Evolutionary conservation across 2,888 invertebrate species (phyloP), one percentile per base, ranked within the genome.

Genomic region (Macroteleia sp.): DNA sequence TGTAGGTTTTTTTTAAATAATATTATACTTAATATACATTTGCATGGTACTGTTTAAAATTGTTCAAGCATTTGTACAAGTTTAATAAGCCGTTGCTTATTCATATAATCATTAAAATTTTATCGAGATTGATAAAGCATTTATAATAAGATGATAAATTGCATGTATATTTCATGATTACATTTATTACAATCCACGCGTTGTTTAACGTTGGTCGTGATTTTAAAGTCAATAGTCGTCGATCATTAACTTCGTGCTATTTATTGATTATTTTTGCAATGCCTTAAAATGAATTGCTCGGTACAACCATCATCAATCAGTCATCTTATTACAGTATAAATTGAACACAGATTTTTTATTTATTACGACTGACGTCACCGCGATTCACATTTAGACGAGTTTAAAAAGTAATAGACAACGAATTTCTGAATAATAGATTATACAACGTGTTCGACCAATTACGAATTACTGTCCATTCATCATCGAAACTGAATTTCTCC

Each of bases 111-210:
- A 25, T 56, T 62, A 46, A 71, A 54, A 50, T 62, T 71, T 62
- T 71, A 62, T 62, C 39, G 14, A 36, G 19, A 41, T 36, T 54
- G 71, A 54, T 62, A 71, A 62, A 69, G 46, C 70, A 19, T 44
- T 71, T 48, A 56, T 48, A 56, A 56, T 20, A 16, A 6, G 34
- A 34, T 48, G 71, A 56, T 56, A 28, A 54, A 62, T 62, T 52
- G 28, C 36, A 22, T 12, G 20, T 25, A 32, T 52, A 22, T 59
- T 19, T 50, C 22, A 42, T 14, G 30, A 28, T 62, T 12, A 19
- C 48, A 28, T 61, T 61, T 48, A 41, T 39, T 30, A 20, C 48
- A 17, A 12, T 28, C n/a, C 16, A 41, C 6, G 22, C 6, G 9
- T 28, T 6, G 17, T 25, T 41, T 14, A 28, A 41, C 32, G 52